Base-by-base conservation (phyloP, 2,888 invertebrate genomes). In the Globia sparganii region DNA sequence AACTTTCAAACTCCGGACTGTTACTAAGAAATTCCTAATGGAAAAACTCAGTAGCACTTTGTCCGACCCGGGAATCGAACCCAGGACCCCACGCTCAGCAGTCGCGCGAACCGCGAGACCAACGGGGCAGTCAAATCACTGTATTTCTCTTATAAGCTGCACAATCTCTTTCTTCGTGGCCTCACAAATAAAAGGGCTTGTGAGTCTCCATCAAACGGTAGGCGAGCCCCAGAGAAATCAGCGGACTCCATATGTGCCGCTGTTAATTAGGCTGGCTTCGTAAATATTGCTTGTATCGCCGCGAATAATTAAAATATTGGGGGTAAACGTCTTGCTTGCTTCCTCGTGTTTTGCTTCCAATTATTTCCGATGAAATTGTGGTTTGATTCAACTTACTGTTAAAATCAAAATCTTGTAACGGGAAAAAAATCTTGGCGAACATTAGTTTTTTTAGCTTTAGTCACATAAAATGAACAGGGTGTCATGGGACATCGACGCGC, bases 191-290 rank as follows among this genome's bases (percentile, higher is more conserved):
- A 88, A 86, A 88, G 85, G 84, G 92, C 89, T 85, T 88, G 88
- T 88, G 89, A 88, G 91, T 90, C 91, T 90, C 90, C 92, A 93
- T 93, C 91, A 92, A 91, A 88, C 89, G 90, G 90, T 90, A 93
- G 92, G 85, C 85, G 91, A 90, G 92, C 94, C 95, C 94, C 89
- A 90, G 94, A 95, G 94, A 95, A 95, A 95, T 95, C 94, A 95
- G 89, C 86, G 88, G 87, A 82, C 90, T 90, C 92, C 92, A 94
- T 94, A 92, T 94, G 92, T 90, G 88, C 86, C 87, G 83, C 84
- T 83, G 87, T 89, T 92, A 92, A 93, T 92, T 92, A 92, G 86
- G 73, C 79, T 83, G 70, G 88, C 83, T 86, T n/a, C 85, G 86
- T 86, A 86, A 84, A 87, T 89, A 88, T 89, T 78, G 76, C 79